Conservation (phyloP, 2,113 vertebrate species). For the Pachycephala philippinensis region DNA sequence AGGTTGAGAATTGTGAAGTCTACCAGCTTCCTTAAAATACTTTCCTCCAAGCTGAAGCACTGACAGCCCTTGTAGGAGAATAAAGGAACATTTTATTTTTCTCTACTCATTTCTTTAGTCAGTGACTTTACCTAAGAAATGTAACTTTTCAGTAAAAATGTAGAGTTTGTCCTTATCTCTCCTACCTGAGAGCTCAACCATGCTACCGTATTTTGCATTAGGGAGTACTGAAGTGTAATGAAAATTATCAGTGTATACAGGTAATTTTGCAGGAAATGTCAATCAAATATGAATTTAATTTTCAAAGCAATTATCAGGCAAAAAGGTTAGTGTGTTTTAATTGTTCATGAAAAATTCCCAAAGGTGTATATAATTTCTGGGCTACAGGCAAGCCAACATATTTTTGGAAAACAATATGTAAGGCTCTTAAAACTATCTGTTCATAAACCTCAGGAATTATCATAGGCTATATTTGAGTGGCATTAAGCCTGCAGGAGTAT, state of each 20-base stretch:
- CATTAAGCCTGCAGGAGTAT: background rate
- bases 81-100: background rate
- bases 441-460: background rate
- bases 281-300: background rate
- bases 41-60: background rate
- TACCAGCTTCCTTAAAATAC: background rate
- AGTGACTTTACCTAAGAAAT: background rate
- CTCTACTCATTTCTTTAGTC: background rate
- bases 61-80: background rate
- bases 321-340: background rate
- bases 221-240: background rate
- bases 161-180: background rate
- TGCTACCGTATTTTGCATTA: background rate
- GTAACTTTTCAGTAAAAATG: background rate
- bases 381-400: background rate
- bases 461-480: background rate
- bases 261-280: background rate
- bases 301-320: background rate
- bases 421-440: background rate
- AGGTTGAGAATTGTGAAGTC: background rate
- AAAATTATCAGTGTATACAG: background rate
- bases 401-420: background rate
- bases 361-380: background rate
- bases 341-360: background rate
- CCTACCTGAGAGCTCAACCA: background rate